These are phyloP conservation scores for Periophthalmus magnuspinnatus DNA, from an alignment of 2,797 vertebrate species.

Conservation along the genomic window DNA sequence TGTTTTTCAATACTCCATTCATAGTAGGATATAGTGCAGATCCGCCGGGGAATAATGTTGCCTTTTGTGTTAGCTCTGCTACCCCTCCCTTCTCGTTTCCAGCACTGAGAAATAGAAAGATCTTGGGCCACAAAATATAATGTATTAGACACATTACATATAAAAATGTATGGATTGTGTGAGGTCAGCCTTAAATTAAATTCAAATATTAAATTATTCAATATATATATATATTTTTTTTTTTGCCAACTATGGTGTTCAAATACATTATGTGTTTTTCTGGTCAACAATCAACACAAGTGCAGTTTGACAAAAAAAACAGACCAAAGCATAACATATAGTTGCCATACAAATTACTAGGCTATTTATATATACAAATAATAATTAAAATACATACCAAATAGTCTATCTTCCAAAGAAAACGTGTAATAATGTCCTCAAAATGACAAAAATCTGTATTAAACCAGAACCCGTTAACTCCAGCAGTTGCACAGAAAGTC, in stretches of 20 bases:
- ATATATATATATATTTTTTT: no score
- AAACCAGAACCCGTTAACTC: conserved; percentile 53
- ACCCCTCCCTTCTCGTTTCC: conserved; percentile 78
- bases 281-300: not conserved
- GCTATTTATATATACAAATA: conserved; percentile 3
- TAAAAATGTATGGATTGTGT: conserved; percentile 50
- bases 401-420: conserved; percentile 25
- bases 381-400: conserved; percentile 50
- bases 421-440: not conserved
- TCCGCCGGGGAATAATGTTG: conserved; percentile 89
- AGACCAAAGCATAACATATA: not conserved
- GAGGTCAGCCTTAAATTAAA: conserved; percentile 34
- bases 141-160: conserved; percentile 43
- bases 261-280: not conserved
- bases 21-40: conserved; percentile 81
- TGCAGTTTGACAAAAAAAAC: not conserved
- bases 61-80: conserved; percentile 87
- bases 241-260: not conserved
- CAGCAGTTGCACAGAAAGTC: conserved; percentile 59
- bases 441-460: conserved; percentile 15
- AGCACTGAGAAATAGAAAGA: conserved; percentile 83
- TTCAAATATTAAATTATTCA: not conserved
- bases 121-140: conserved; percentile 75
- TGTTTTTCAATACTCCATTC: conserved; percentile 95
- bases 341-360: not conserved